Percentiles rank a stretch among this genome's conserved stretches.
Conservation (phyloP, 1,140 invertebrate species). For the Drosophila subpulchrella region DNA sequence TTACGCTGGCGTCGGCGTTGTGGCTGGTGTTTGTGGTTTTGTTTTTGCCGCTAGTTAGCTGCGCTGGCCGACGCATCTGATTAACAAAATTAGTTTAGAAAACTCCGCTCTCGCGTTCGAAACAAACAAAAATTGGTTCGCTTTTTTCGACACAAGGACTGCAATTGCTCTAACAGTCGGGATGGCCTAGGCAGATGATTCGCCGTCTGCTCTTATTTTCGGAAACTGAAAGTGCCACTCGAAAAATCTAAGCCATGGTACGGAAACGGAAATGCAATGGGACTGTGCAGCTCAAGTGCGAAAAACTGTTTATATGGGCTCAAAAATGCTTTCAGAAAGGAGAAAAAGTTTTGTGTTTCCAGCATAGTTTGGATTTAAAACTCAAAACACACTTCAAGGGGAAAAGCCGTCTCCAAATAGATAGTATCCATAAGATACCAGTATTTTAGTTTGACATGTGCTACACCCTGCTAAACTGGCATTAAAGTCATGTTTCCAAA, state of each 20-base stretch:
- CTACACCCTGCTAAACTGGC: too few relatives aligned
- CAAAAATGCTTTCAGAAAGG: too few relatives aligned
- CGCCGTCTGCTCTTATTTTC: neutral
- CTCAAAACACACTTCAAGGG: too few relatives aligned
- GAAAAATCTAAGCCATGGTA: conserved; percentile 10
- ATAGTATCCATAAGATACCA: too few relatives aligned
- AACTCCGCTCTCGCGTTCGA: conserved; percentile 80
- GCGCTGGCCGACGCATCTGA: conserved; percentile 65
- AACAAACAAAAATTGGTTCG: conserved; percentile 78
- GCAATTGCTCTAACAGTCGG: conserved; percentile 11
- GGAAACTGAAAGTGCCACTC: neutral
- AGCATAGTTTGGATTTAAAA: too few relatives aligned
- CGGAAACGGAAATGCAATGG: neutral
- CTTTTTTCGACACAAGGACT: conserved; percentile 57
- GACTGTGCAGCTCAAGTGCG: neutral
- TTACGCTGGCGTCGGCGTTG: conserved; percentile 73
- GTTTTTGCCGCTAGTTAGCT: conserved; percentile 73
- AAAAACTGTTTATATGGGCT: too few relatives aligned
- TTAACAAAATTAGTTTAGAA: conserved; percentile 84
- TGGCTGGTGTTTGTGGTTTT: conserved; percentile 48
- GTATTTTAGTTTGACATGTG: too few relatives aligned
- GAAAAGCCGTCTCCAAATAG: too few relatives aligned
- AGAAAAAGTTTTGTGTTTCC: too few relatives aligned
- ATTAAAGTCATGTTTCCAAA: too few relatives aligned
- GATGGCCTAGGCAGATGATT: conserved; percentile 12